Percentiles rank a stretch among this genome's conserved stretches.
Evolutionary conservation across 2,113 vertebrate species (phyloP).

Genomic region (Anolis carolinensis): DNA sequence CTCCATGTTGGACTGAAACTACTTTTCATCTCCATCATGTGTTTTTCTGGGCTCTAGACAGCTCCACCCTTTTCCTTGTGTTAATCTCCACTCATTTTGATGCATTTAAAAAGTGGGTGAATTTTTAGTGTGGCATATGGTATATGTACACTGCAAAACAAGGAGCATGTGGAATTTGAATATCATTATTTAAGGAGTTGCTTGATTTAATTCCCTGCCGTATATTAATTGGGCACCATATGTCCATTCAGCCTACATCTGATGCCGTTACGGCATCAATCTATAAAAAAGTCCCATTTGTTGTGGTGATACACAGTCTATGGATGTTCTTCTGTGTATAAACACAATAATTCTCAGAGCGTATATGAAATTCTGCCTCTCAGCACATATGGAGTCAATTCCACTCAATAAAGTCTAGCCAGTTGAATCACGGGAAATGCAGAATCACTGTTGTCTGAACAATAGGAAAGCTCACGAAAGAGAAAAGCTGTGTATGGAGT

Average conservation of each 20-base stretch:
- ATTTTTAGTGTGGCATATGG: background rate
- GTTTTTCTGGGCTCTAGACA: background rate
- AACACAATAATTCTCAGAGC: background rate
- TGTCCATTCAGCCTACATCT: background rate
- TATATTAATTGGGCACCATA: background rate
- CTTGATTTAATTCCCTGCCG: background rate
- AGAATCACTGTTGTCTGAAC: background rate
- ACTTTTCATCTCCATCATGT: background rate
- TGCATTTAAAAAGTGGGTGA: background rate
- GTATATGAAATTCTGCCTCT: background rate
- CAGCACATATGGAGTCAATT: background rate
- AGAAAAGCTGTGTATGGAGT: background rate
- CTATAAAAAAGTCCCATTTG: background rate
- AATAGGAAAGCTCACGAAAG: background rate
- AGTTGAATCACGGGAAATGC: background rate
- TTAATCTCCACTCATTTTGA: background rate
- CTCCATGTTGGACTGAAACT: background rate
- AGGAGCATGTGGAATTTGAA: rapidly evolving
- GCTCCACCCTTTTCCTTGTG: background rate
- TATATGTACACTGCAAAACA: rapidly evolving
- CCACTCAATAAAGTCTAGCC: background rate
- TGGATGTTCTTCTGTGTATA: background rate
- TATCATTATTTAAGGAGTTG: background rate
- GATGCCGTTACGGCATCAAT: background rate
- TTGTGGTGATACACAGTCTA: background rate